Base-by-base conservation (phyloP, 2,888 invertebrate genomes). In the Lingula anatina region DNA sequence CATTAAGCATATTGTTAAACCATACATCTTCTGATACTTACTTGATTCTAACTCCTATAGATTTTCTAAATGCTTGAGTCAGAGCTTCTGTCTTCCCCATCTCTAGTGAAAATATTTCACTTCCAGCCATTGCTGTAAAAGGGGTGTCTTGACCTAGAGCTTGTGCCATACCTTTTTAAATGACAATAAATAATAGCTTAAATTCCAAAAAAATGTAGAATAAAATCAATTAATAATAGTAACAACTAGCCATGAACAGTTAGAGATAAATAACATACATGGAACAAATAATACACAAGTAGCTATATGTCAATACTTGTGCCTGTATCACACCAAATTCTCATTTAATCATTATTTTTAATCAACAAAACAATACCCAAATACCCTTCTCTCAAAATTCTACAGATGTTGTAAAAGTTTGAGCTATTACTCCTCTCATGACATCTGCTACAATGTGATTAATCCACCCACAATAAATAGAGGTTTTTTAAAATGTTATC, bases 51-150 rank as follows among this genome's bases (percentile, higher is more conserved):
- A 99, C 92, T 2, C 96, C 97, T 65, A 99, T 97, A 12, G 82
- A 81, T 71, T 95, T 96, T 49, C 97, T 84, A 52, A 99, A 89
- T 0, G 97, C 88, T 76, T 99, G 99, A 0, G 94, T 94, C 2
- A 99, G 79, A 0, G 96, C 96, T 78, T 99, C 99, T 0, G 99
- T 99, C 79, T 99, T 99, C 72, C 95, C 90, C 93, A 99, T 96
- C 76, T 99, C 99, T 55, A 97, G 76, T 0, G 97, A 97, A 77
- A 92, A 99, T 53, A 99, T 95, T 80, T 99, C 99, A 1, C 95
- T 95, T 0, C 95, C 99, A 15, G 96, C 92, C 87, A 99, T 96
- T 64, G 92, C 90, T 0, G 96, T 97, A 70, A 99, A 99, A 0
- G 99, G 99, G 1, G 97, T 97, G 71, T 97, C 97, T 1, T 84